Conservation (phyloP, 2,797 vertebrate genomes). For the Caiman crocodilus region DNA sequence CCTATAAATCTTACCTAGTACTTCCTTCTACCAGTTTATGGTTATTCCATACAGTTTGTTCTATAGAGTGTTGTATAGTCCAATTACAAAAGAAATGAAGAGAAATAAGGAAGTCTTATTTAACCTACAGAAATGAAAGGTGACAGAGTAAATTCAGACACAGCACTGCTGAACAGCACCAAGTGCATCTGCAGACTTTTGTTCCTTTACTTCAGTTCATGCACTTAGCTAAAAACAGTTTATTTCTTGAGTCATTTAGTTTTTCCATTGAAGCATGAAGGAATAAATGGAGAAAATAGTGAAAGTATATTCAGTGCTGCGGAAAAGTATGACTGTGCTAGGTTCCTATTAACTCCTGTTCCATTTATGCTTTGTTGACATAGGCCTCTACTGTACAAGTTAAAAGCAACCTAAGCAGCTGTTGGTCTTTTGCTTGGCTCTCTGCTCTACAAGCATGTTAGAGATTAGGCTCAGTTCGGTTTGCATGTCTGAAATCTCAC, state of each 20-base stretch:
- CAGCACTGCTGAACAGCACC: not conserved
- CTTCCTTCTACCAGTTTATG: not conserved
- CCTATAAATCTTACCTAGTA: not conserved
- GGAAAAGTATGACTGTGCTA: not conserved
- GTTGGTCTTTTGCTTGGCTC: not conserved
- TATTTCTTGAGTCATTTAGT: not conserved
- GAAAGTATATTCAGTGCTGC: not conserved
- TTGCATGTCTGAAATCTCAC: not conserved
- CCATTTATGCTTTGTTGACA: not conserved
- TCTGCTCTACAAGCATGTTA: not conserved
- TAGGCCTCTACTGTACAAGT: accelerated
- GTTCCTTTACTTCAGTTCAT: not conserved
- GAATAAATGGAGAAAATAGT: not conserved
- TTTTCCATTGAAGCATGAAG: not conserved
- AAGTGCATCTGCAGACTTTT: not conserved
- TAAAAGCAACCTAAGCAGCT: not conserved
- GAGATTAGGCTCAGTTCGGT: not conserved
- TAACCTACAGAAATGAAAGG: not conserved
- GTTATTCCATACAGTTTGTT: not conserved
- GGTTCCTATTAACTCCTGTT: not conserved
- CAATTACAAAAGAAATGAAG: not conserved
- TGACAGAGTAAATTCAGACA: not conserved
- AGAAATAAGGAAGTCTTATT: not conserved
- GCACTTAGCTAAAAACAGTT: not conserved
- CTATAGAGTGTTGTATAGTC: conserved; percentile 13